Percentiles rank a stretch among this genome's conserved stretches.
These are phyloP conservation scores for Loris lydekkerianus DNA, from an alignment of 2,797 vertebrate genomes.

Conservation along the genomic window DNA sequence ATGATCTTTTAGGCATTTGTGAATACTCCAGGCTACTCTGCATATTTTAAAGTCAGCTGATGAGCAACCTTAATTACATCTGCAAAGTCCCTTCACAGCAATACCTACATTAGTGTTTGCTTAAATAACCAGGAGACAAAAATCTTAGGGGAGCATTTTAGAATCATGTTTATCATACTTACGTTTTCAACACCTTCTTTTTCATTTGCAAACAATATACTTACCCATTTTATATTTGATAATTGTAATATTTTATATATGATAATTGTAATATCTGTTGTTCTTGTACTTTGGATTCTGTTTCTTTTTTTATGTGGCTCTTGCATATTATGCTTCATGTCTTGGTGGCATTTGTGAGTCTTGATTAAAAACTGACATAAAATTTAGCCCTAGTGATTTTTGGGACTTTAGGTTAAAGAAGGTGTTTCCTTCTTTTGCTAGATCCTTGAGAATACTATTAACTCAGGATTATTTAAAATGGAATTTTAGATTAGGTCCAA, in stretches of 20 bases:
- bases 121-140: background rate
- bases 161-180: background rate
- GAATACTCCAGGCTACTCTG: background rate
- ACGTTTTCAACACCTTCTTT: background rate
- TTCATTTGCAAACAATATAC: background rate
- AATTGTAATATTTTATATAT: constrained; percentile 4
- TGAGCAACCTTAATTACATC: background rate
- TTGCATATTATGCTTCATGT: background rate
- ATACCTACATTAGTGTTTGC: background rate
- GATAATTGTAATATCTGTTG: background rate
- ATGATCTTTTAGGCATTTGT: background rate
- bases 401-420: background rate
- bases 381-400: background rate
- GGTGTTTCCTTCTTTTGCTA: background rate
- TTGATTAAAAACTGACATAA: background rate
- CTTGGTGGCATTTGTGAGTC: background rate
- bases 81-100: background rate
- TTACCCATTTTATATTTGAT: background rate
- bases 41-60: background rate
- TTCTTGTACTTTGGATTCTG: background rate
- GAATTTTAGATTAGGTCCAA: background rate
- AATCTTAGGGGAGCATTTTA: background rate
- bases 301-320: background rate
- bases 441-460: background rate
- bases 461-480: background rate